phyloP scores from a whole-genome alignment of 2,888 invertebrate species.

The Dryobotodes eremita region DNA sequence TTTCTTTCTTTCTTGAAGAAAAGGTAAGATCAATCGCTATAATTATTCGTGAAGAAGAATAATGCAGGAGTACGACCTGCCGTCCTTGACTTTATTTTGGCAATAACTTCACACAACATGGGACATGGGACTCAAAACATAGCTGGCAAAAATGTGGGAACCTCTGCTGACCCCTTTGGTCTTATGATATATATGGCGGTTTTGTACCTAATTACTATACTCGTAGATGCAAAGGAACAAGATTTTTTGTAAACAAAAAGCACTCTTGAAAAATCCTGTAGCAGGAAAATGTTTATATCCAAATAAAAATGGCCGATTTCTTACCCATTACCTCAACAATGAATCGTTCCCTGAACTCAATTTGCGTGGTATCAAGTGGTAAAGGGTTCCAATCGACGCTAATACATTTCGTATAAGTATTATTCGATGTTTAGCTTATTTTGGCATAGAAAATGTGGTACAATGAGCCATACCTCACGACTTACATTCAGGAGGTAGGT shows the following conservation, averaged over 20 bases:
- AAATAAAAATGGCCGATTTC: conserved; percentile 23
- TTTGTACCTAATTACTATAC: background rate
- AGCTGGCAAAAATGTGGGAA: background rate
- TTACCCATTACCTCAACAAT: conserved; percentile 27
- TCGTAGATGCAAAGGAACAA: background rate
- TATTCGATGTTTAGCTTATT: conserved; percentile 15
- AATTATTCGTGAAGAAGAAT: background rate
- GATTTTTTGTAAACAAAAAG: background rate
- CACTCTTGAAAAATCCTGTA: background rate
- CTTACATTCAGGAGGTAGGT: background rate
- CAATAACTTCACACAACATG: too few species aligned
- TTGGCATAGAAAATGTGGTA: background rate
- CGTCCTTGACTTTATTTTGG: background rate
- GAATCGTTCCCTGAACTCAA: conserved; percentile 20
- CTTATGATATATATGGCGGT: background rate
- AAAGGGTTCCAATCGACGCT: conserved; percentile 31
- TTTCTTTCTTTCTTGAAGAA: too few species aligned
- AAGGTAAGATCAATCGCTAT: too few species aligned
- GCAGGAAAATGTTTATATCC: conserved; percentile 14
- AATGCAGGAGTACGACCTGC: too few species aligned
- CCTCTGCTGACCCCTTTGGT: background rate
- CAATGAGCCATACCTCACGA: background rate
- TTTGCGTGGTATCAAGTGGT: conserved; percentile 26
- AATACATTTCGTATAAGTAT: conserved; percentile 14
- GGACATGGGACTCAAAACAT: background rate